phyloP scores from a whole-genome alignment of 2,113 vertebrate genomes.

The Oceanodroma tethys region DNA sequence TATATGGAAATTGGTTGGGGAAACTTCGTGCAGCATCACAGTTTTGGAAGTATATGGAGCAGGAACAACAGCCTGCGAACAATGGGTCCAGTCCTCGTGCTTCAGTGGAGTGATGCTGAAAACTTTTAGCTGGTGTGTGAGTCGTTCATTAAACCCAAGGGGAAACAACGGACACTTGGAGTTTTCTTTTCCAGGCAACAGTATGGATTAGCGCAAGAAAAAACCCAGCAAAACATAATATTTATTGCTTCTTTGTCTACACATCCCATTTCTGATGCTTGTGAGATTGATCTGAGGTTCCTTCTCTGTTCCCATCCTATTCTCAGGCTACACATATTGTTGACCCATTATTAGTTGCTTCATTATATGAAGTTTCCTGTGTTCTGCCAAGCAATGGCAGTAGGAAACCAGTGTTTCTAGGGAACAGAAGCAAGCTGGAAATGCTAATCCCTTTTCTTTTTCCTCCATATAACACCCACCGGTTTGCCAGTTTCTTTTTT shows the following conservation, averaged over 20 bases:
- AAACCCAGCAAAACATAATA: not conserved
- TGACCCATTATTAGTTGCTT: not conserved
- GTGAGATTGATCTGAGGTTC: not conserved
- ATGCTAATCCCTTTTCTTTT: not conserved
- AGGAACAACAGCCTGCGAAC: not conserved
- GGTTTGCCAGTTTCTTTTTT: not conserved
- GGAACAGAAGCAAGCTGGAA: not conserved
- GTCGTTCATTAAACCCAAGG: not conserved
- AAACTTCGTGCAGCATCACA: not conserved
- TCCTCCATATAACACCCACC: accelerated
- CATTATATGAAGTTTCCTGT: not conserved
- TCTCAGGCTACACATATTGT: not conserved
- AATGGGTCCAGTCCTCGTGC: not conserved
- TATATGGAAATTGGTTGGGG: not conserved
- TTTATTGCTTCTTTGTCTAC: not conserved
- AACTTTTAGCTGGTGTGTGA: not conserved
- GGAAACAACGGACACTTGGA: not conserved
- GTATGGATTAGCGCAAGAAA: not conserved
- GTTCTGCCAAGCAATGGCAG: not conserved
- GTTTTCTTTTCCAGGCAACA: not conserved
- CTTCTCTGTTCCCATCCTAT: not conserved
- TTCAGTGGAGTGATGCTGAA: not conserved
- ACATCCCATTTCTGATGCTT: not conserved
- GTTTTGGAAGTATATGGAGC: not conserved
- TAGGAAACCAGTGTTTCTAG: not conserved